These are phyloP conservation scores for Euura saliciscinereae DNA, from an alignment of 1,140 invertebrate species.

Conservation along the genomic window DNA sequence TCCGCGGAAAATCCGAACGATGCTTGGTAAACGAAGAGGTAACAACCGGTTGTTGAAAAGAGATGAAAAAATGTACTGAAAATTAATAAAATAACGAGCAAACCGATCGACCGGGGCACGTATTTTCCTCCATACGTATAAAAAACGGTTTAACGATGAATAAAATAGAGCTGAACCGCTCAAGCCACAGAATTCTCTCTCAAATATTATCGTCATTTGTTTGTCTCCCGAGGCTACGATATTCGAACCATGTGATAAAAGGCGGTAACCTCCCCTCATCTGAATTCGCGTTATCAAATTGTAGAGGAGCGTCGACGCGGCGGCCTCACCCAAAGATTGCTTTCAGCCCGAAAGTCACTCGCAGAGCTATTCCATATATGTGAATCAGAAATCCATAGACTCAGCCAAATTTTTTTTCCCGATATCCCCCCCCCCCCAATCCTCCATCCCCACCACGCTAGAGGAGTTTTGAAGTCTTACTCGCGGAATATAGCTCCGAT, in stretches of 20 bases:
- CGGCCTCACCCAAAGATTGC: background rate
- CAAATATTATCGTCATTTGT: background rate
- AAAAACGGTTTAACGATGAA: background rate
- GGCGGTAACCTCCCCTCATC: background rate
- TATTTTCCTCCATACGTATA: background rate
- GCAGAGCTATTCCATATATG: background rate
- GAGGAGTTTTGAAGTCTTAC: too few relatives aligned
- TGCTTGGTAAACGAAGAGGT: too few relatives aligned
- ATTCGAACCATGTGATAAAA: slow-evolving; percentile 3
- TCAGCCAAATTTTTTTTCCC: background rate
- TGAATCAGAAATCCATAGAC: background rate
- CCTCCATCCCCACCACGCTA: too few relatives aligned
- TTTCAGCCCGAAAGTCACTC: background rate
- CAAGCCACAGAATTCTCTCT: background rate
- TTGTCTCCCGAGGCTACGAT: background rate
- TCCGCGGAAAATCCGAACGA: too few relatives aligned
- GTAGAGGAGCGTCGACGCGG: background rate
- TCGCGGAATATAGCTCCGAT: background rate
- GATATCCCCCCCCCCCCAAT: too few relatives aligned
- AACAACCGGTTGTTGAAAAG: too few relatives aligned
- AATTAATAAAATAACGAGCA: slow-evolving; percentile 7
- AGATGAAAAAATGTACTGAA: too few relatives aligned
- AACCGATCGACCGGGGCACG: background rate
- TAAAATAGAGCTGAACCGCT: too few relatives aligned
- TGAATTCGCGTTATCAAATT: background rate